Evolutionary conservation across 2,113 vertebrate genomes (phyloP).

Genomic region (Cheilinus undulatus): DNA sequence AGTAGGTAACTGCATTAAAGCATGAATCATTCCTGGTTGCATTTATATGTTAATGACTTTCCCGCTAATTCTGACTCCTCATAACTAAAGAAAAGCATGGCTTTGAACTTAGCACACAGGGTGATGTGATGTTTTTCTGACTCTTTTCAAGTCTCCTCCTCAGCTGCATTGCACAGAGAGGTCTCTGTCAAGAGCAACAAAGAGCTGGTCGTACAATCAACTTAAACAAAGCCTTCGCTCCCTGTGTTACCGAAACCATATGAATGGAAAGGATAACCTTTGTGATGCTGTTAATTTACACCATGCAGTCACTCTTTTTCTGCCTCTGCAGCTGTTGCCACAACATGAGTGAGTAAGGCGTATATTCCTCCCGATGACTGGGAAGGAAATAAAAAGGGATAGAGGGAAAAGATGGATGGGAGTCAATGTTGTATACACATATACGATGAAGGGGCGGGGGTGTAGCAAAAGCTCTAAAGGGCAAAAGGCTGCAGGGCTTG

Average conservation of each 20-base stretch:
- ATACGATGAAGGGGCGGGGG: constrained; percentile 53
- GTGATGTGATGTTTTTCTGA: constrained; percentile 57
- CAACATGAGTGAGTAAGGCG: constrained; percentile 55
- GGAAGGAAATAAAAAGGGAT: constrained; percentile 24
- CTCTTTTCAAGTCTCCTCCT: constrained; percentile 62
- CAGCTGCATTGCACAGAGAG: constrained; percentile 56
- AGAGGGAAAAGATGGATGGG: constrained; percentile 60
- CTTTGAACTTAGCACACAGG: constrained; percentile 63
- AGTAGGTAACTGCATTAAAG: constrained; percentile 52
- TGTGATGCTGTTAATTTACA: constrained; percentile 72
- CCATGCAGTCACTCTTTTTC: constrained; percentile 45
- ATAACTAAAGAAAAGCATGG: constrained; percentile 55
- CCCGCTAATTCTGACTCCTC: constrained; percentile 45
- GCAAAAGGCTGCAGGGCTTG: constrained; percentile 69
- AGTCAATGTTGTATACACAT: constrained; percentile 61
- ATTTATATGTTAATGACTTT: constrained; percentile 81
- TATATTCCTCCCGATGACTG: constrained; percentile 25
- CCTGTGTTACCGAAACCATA: constrained; percentile 65
- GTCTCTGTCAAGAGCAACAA: constrained; percentile 70
- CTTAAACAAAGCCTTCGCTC: constrained; percentile 75
- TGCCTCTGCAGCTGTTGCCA: constrained; percentile 74
- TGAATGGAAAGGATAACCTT: constrained; percentile 75
- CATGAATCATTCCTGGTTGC: constrained; percentile 69
- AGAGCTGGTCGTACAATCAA: constrained; percentile 71
- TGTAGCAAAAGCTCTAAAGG: constrained; percentile 62